These are phyloP conservation scores for Acleris holmiana DNA, from an alignment of 2,888 invertebrate species.

Conservation along the genomic window DNA sequence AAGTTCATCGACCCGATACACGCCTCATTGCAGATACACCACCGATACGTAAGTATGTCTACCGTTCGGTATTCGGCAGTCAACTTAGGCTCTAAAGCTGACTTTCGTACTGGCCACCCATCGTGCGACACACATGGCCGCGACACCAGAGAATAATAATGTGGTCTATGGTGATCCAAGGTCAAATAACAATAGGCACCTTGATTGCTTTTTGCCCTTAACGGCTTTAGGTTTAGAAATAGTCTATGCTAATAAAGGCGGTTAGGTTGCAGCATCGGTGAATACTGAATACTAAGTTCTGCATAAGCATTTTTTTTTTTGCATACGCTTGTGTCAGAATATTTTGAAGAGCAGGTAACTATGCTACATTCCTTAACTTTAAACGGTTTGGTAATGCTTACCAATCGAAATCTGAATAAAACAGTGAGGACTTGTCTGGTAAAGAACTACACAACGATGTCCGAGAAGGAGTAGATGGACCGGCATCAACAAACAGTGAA, in stretches of 20 bases:
- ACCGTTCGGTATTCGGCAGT: slow-evolving; percentile 60
- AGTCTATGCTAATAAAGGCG: slow-evolving; percentile 16
- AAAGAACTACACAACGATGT: no score
- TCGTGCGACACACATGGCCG: slow-evolving; percentile 56
- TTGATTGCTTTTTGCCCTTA: slow-evolving; percentile 72
- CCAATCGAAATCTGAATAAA: no score
- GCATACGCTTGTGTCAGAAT: no score
- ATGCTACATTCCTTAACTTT: no score
- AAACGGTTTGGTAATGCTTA: no score
- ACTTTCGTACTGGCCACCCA: slow-evolving; percentile 67
- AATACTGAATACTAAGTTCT: slow-evolving; percentile 1
- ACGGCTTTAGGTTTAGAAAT: slow-evolving; percentile 40
- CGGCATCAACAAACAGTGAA: no score
- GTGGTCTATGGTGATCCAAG: slow-evolving; percentile 57
- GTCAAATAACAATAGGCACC: slow-evolving; percentile 61
- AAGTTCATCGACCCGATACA: slow-evolving; percentile 21
- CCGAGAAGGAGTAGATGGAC: no score
- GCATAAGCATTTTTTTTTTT: slow-evolving; percentile 41
- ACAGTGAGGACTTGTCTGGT: no score
- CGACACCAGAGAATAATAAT: slow-evolving; percentile 67
- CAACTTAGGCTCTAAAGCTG: slow-evolving; percentile 55
- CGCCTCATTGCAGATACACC: neutral
- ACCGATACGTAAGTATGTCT: slow-evolving; percentile 23
- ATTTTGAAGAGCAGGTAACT: no score
- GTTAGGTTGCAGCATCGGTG: slow-evolving; percentile 1